Conservation (phyloP, 2,113 vertebrate genomes). For the Ameiurus melas region DNA sequence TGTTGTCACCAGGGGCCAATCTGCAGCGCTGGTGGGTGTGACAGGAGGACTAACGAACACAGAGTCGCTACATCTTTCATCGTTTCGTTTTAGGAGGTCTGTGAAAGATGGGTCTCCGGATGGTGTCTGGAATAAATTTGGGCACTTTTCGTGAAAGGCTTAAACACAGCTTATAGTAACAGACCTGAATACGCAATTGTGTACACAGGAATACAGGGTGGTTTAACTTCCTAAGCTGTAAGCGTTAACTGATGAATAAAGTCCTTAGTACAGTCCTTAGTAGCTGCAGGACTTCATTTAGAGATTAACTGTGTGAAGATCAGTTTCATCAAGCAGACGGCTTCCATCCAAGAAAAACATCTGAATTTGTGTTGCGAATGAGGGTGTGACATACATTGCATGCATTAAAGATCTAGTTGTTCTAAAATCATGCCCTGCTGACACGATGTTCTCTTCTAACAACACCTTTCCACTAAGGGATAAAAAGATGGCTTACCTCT, state of each 20-base stretch:
- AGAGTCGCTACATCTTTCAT: slow-evolving; percentile 46
- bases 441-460: neutral
- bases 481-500: slow-evolving; percentile 72
- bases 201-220: neutral
- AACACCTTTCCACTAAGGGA: neutral
- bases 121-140: slow-evolving; percentile 50
- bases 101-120: slow-evolving; percentile 48
- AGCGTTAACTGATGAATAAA: no score
- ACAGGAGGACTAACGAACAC: slow-evolving; percentile 54
- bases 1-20: slow-evolving; percentile 55
- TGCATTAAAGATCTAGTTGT: no score
- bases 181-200: neutral
- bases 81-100: slow-evolving; percentile 37
- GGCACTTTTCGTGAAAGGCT: neutral
- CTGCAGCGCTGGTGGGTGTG: slow-evolving; percentile 46
- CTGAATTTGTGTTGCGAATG: neutral
- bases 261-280: neutral
- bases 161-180: neutral
- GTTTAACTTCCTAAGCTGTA: neutral
- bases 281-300: neutral
- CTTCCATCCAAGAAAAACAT: neutral
- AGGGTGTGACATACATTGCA: neutral
- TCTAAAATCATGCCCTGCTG: neutral
- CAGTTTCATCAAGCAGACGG: neutral
- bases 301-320: neutral